Evolutionary conservation across 2,888 invertebrate genomes (phyloP).

Genomic region (Syrista parreyssii): DNA sequence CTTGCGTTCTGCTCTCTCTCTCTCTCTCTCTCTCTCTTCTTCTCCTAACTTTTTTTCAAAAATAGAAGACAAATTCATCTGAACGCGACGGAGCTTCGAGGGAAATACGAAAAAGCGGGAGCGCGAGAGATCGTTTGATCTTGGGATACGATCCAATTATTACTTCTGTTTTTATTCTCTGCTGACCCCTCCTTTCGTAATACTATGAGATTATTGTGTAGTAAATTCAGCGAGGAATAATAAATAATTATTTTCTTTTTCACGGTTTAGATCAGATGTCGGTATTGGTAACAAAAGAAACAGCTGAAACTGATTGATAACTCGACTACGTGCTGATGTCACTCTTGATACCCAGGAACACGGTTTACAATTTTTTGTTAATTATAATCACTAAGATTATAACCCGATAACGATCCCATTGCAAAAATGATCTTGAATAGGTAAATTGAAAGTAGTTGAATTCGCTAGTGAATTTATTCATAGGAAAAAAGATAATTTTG

Average conservation of each 20-base stretch:
- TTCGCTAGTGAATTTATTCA: not conserved
- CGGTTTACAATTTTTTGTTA: not conserved
- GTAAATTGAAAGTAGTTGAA: not conserved
- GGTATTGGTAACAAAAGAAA: not conserved
- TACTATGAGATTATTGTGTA: slow-evolving; percentile 32
- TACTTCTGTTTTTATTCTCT: slow-evolving; percentile 15
- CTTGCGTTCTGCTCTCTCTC: not conserved
- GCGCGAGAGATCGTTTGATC: slow-evolving; percentile 32
- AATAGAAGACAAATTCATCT: not conserved
- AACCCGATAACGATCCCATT: not conserved
- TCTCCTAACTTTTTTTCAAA: not conserved
- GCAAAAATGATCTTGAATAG: not conserved
- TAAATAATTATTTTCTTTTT: slow-evolving; percentile 23
- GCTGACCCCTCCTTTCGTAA: slow-evolving; percentile 31
- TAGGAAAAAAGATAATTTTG: not conserved
- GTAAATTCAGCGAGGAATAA: slow-evolving; percentile 39
- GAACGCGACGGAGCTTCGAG: not conserved
- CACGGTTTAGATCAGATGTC: slow-evolving; percentile 20
- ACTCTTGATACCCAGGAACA: not conserved
- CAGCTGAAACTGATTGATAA: not conserved
- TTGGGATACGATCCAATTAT: slow-evolving; percentile 22
- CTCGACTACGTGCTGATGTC: not conserved
- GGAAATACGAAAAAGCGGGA: not conserved
- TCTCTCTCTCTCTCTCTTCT: too few species aligned
- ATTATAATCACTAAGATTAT: not conserved